phyloP scores from a whole-genome alignment of 2,888 invertebrate species.

The Anodontia alba region DNA sequence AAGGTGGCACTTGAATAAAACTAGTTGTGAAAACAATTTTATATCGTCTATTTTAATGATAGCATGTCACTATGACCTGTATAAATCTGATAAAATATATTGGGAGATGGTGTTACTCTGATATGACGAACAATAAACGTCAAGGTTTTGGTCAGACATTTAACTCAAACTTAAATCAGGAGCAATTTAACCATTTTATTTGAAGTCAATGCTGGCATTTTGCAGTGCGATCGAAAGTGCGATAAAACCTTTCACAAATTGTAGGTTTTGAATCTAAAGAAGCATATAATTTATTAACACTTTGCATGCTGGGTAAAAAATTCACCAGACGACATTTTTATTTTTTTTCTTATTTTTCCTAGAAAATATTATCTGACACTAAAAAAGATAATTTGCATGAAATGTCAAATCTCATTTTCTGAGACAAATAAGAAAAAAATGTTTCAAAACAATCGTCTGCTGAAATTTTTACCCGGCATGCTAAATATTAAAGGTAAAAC shows the following conservation, averaged over 20 bases:
- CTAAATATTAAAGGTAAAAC: too few species aligned
- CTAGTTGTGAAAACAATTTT: not conserved
- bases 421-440: too few species aligned
- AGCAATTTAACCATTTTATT: not conserved
- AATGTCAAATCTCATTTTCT: too few species aligned
- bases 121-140: not conserved
- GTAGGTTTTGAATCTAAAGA: not conserved
- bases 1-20: conserved; percentile 8
- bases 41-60: not conserved
- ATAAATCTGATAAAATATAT: conserved; percentile 13
- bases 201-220: not conserved
- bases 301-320: too few species aligned
- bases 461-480: too few species aligned
- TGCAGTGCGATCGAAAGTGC: not conserved
- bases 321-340: too few species aligned
- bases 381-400: too few species aligned
- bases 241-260: not conserved
- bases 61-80: conserved; percentile 13
- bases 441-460: too few species aligned
- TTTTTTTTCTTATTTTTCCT: too few species aligned
- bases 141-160: conserved; percentile 14
- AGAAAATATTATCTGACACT: too few species aligned
- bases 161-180: conserved; percentile 10
- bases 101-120: not conserved
- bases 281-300: too few species aligned